A percentile compares a stretch with the other conserved stretches of the same genome.
Evolutionary conservation across 2,113 vertebrate species (phyloP).

Genomic region (Dromaius novaehollandiae): DNA sequence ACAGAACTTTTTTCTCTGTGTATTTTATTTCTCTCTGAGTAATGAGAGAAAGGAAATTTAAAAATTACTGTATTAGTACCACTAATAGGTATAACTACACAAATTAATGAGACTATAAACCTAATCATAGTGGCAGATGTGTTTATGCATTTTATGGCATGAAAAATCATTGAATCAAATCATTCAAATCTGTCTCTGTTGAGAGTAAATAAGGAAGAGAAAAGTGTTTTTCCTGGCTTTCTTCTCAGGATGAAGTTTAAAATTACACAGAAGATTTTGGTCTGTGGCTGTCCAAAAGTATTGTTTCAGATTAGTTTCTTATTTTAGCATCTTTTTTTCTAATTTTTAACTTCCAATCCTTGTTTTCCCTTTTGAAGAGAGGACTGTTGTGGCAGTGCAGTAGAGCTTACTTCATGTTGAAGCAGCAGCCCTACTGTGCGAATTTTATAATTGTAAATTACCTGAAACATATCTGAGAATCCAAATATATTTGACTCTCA

Average conservation of each 20-base stretch:
- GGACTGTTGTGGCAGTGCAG: neutral
- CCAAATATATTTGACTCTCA: neutral
- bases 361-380: neutral
- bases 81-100: neutral
- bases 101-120: neutral
- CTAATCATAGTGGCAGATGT: neutral
- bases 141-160: neutral
- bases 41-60: neutral
- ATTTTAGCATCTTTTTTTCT: neutral
- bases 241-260: neutral
- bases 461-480: neutral
- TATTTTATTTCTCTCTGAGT: neutral
- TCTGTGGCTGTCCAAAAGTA: neutral
- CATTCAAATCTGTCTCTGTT: neutral
- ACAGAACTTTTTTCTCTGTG: neutral
- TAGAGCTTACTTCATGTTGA: neutral
- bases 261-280: neutral
- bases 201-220: neutral
- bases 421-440: slow-evolving; percentile 9
- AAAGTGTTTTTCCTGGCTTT: neutral
- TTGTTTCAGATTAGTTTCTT: neutral
- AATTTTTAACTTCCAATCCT: neutral
- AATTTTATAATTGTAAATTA: slow-evolving; percentile 7
- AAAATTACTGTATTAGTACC: neutral
- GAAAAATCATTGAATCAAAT: neutral